These are phyloP conservation scores for Acanthisitta chloris DNA, from an alignment of 2,113 vertebrate species.

Conservation along the genomic window DNA sequence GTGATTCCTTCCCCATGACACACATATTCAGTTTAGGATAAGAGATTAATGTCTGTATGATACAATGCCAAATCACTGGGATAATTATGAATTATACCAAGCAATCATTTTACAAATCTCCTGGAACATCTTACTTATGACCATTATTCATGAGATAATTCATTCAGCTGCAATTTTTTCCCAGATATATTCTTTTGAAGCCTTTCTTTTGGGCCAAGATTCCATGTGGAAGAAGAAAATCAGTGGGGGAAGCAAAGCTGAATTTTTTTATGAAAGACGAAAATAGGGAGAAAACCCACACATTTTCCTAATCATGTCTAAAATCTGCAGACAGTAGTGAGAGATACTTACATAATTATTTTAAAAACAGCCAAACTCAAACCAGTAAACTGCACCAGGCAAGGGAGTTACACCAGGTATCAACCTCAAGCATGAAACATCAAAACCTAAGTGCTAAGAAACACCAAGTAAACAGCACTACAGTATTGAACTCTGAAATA, in stretches of 20 bases:
- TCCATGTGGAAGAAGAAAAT: background rate
- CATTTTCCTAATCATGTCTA: background rate
- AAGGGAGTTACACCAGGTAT: background rate
- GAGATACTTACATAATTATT: background rate
- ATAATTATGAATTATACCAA: constrained; percentile 3
- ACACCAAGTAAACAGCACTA: background rate
- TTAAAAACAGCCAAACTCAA: background rate
- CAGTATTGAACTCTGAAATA: background rate
- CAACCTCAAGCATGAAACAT: background rate
- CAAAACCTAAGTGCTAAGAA: background rate
- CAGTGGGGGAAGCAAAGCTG: rapidly evolving
- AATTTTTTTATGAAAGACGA: background rate
- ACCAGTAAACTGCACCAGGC: background rate
- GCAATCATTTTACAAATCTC: background rate
- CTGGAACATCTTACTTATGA: background rate
- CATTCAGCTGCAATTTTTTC: background rate
- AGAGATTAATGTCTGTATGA: background rate
- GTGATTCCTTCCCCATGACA: background rate
- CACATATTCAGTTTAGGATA: background rate
- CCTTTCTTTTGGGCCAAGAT: background rate
- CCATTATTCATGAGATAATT: background rate
- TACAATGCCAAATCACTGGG: background rate
- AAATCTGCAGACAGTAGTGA: background rate
- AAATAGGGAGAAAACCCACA: rapidly evolving
- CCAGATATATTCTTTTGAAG: background rate